These are phyloP conservation scores for Trichopria drosophilae DNA, from an alignment of 2,888 invertebrate species.

Conservation along the genomic window DNA sequence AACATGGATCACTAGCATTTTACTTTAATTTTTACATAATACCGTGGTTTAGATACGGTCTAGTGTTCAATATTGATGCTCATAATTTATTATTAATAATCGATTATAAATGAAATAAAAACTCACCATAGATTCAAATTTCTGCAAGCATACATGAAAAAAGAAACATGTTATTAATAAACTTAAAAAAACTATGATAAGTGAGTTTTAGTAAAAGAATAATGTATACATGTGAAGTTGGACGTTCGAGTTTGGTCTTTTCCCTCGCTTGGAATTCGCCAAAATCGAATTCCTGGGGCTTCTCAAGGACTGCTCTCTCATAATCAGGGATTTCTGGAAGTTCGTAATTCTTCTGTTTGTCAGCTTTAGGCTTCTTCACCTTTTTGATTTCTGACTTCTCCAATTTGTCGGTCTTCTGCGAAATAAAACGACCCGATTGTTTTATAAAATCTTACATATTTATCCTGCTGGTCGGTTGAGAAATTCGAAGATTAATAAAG, in stretches of 20 bases:
- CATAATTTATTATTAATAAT: no score
- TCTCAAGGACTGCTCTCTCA: slow-evolving; percentile 73
- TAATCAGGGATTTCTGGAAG: slow-evolving; percentile 65
- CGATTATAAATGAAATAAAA: no score
- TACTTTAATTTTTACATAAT: no score
- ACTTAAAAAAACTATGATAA: slow-evolving; percentile 8
- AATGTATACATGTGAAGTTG: slow-evolving; percentile 46
- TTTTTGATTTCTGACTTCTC: slow-evolving; percentile 52
- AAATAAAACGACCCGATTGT: slow-evolving; percentile 19
- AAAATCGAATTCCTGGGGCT: slow-evolving; percentile 54
- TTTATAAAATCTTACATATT: no score
- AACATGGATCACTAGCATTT: no score
- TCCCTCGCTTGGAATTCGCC: slow-evolving; percentile 49
- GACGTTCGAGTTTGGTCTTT: slow-evolving; percentile 54
- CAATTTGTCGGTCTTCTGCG: slow-evolving; percentile 52
- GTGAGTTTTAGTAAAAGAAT: no score
- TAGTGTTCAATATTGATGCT: no score
- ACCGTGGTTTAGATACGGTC: no score
- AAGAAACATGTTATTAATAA: slow-evolving; percentile 18
- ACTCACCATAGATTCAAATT: slow-evolving; percentile 56
- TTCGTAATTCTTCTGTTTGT: slow-evolving; percentile 52
- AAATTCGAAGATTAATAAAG: no score
- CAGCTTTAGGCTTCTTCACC: slow-evolving; percentile 45
- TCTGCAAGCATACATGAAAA: slow-evolving; percentile 45
- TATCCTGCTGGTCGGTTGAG: no score